Percentiles rank a stretch among this genome's conserved stretches.
These are phyloP conservation scores for Seriola rivoliana DNA, from an alignment of 2,113 vertebrate species.

Conservation along the genomic window DNA sequence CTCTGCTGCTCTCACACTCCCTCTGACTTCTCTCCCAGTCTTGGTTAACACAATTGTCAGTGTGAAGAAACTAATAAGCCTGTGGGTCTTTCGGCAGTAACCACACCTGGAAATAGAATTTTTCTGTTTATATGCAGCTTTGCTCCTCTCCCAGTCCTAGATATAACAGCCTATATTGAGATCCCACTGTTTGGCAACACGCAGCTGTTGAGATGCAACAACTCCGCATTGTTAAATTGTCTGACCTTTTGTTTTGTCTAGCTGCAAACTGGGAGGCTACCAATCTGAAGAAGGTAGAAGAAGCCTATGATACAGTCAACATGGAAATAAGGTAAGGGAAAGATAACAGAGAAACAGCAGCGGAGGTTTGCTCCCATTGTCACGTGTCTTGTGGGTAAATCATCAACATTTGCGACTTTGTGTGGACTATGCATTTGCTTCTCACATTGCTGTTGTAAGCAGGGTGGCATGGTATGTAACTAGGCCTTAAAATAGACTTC, in stretches of 20 bases:
- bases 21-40: slow-evolving; percentile 25
- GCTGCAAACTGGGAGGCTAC: slow-evolving; percentile 74
- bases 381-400: slow-evolving; percentile 19
- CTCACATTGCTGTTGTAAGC: slow-evolving; percentile 41
- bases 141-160: slow-evolving; percentile 42
- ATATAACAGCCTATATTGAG: slow-evolving; percentile 57
- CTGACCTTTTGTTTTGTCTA: slow-evolving; percentile 79
- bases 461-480: slow-evolving; percentile 49
- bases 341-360: slow-evolving; percentile 10
- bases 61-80: slow-evolving; percentile 66
- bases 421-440: slow-evolving; percentile 22
- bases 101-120: slow-evolving; percentile 68
- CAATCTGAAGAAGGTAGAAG: slow-evolving; percentile 79
- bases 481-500: slow-evolving; percentile 71
- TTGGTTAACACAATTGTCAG: slow-evolving; percentile 55
- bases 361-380: slow-evolving; percentile 18
- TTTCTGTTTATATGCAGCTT: slow-evolving; percentile 49
- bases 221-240: slow-evolving; percentile 69
- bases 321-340: slow-evolving; percentile 79
- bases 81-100: slow-evolving; percentile 29
- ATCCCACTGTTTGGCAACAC: slow-evolving; percentile 69
- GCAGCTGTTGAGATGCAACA: slow-evolving; percentile 58
- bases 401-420: slow-evolving; percentile 23
- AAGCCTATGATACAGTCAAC: slow-evolving; percentile 77
- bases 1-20: slow-evolving; percentile 28